These are phyloP conservation scores for Ctenicera cuprea DNA, from an alignment of 2,888 invertebrate species.

Conservation along the genomic window DNA sequence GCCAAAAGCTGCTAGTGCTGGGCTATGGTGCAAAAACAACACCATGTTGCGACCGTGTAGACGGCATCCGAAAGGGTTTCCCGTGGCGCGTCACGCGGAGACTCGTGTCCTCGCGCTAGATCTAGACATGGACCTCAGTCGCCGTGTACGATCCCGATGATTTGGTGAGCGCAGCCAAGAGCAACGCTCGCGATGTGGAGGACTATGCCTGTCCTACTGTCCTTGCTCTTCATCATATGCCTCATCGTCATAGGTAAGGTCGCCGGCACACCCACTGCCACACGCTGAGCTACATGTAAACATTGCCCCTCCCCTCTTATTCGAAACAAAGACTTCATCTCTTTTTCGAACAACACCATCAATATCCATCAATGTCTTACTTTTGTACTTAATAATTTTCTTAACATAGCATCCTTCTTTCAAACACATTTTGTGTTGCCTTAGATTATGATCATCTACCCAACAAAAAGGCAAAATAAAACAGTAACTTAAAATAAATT, in stretches of 20 bases:
- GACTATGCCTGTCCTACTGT: constrained; percentile 65
- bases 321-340: constrained; percentile 53
- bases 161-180: constrained; percentile 64
- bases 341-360: constrained; percentile 34
- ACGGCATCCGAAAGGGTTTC: constrained; percentile 52
- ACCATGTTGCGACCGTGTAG: constrained; percentile 64
- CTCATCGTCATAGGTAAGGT: constrained; percentile 69
- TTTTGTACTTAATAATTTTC: neutral
- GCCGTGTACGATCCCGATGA: constrained; percentile 68
- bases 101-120: constrained; percentile 60
- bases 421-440: neutral
- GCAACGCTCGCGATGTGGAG: constrained; percentile 67
- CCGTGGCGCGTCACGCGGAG: constrained; percentile 56
- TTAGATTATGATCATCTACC: neutral
- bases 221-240: constrained; percentile 67
- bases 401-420: neutral
- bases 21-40: constrained; percentile 62
- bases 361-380: constrained; percentile 24
- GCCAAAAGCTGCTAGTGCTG: constrained; percentile 50
- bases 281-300: constrained; percentile 71
- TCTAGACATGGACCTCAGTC: constrained; percentile 68
- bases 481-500: neutral
- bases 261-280: constrained; percentile 69
- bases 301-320: constrained; percentile 71
- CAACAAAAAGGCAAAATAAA: neutral